These are phyloP conservation scores for Meloe dianella DNA, from an alignment of 2,888 invertebrate species.

Conservation along the genomic window DNA sequence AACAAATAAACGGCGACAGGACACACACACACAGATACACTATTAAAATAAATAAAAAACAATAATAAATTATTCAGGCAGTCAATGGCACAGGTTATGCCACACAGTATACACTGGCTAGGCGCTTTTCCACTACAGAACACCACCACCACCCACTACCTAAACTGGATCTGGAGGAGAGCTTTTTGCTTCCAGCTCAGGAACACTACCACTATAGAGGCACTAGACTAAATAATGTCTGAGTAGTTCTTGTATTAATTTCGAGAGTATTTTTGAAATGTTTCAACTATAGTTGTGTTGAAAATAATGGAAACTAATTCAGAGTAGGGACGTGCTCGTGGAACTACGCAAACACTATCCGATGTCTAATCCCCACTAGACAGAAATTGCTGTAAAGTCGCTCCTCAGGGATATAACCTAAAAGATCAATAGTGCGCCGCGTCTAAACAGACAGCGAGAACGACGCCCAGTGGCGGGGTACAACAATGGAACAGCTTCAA, in stretches of 20 bases:
- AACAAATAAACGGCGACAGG: constrained; percentile 38
- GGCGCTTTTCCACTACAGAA: constrained; percentile 20
- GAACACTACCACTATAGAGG: neutral
- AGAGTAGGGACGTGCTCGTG: constrained; percentile 18
- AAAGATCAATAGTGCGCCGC: constrained; percentile 55
- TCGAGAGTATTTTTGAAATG: too few relatives aligned
- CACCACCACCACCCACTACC: constrained; percentile 1
- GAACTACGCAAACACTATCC: constrained; percentile 29
- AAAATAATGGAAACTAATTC: neutral
- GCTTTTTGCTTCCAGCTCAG: neutral
- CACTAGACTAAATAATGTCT: neutral
- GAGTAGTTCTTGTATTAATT: too few relatives aligned
- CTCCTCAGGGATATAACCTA: constrained; percentile 56
- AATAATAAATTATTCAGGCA: constrained; percentile 27
- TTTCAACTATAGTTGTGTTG: neutral
- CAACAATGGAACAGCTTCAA: neutral
- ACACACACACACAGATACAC: constrained; percentile 13
- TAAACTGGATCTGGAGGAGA: neutral
- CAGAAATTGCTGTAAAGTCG: constrained; percentile 44
- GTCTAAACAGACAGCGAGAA: constrained; percentile 32
- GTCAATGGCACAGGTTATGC: constrained; percentile 36
- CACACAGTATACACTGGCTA: constrained; percentile 43
- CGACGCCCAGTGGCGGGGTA: constrained; percentile 23
- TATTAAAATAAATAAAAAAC: neutral
- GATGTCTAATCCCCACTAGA: constrained; percentile 42